These are phyloP conservation scores for Adelphocoris suturalis DNA, from an alignment of 2,888 invertebrate species.

Conservation along the genomic window DNA sequence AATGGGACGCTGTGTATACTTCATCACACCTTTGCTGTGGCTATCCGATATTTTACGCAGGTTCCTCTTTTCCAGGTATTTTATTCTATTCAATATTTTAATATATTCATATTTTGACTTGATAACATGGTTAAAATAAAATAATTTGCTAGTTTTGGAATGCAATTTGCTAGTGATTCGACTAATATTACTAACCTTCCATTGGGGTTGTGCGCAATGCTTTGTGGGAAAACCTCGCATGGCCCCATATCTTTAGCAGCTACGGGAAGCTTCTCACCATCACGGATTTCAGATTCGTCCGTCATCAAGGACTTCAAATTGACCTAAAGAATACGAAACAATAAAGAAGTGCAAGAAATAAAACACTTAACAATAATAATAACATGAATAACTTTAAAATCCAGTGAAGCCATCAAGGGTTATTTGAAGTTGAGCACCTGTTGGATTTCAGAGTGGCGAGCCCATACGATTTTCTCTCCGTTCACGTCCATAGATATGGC, in stretches of 20 bases:
- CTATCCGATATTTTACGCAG: too few species aligned
- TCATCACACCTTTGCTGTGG: too few species aligned
- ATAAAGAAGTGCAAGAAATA: background rate
- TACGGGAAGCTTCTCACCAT: constrained; percentile 95
- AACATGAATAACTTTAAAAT: background rate
- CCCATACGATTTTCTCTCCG: constrained; percentile 99
- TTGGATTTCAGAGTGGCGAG: constrained; percentile 98
- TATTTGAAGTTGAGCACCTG: constrained; percentile 80
- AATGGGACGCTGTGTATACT: too few species aligned
- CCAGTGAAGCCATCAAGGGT: background rate
- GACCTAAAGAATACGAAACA: constrained; percentile 47
- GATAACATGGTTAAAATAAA: too few species aligned
- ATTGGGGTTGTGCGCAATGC: constrained; percentile 98
- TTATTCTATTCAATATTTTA: too few species aligned
- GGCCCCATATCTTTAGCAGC: constrained; percentile 99
- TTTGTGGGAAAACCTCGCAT: constrained; percentile 99
- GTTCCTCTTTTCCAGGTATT: too few species aligned
- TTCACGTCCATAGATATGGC: constrained; percentile 99
- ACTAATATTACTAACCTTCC: constrained; percentile 81
- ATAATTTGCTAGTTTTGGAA: too few species aligned
- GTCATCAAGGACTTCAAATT: constrained; percentile 92
- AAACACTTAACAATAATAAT: background rate
- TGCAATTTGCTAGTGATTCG: background rate
- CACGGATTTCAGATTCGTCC: constrained; percentile 87
- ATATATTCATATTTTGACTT: too few species aligned